A percentile compares a stretch with the other conserved stretches of the same genome.
Conservation (phyloP, 1,140 invertebrate genomes). For the Diprion similis region DNA sequence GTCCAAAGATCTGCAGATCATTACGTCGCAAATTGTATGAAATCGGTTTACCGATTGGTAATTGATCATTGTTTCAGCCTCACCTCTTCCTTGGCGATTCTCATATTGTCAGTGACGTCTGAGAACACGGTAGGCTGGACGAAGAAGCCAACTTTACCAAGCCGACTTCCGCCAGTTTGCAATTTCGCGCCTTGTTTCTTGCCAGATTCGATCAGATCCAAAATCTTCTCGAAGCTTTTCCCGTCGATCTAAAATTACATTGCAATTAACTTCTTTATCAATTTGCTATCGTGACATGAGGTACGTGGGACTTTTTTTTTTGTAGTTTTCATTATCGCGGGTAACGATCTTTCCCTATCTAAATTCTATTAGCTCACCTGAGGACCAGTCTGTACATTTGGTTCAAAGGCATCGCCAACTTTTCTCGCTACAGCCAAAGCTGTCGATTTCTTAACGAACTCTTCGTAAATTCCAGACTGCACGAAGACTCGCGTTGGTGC, state of each 20-base stretch:
- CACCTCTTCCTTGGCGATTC: constrained; percentile 80
- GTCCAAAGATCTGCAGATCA: constrained; percentile 71
- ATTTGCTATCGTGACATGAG: neutral
- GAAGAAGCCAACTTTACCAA: constrained; percentile 75
- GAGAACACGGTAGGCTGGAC: constrained; percentile 83
- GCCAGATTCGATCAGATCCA: constrained; percentile 73
- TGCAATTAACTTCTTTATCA: neutral
- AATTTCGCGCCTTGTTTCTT: constrained; percentile 78
- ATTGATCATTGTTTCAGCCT: constrained; percentile 15
- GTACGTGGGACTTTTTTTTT: too few relatives aligned
- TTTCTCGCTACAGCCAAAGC: constrained; percentile 62
- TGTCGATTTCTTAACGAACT: constrained; percentile 68
- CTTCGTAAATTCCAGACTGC: constrained; percentile 72
- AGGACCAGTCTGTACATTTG: constrained; percentile 67
- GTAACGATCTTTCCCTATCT: too few relatives aligned
- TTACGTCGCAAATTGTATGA: neutral
- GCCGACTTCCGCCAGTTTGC: constrained; percentile 70
- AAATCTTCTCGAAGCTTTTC: constrained; percentile 73
- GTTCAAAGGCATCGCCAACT: constrained; percentile 72
- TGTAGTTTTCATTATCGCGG: too few relatives aligned
- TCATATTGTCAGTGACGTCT: constrained; percentile 81
- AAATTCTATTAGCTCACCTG: constrained; percentile 58
- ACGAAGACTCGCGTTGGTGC: constrained; percentile 75
- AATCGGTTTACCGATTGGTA: neutral
- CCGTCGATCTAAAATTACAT: constrained; percentile 67